Conservation (phyloP, 2,888 invertebrate species). For the Drosophila suboccidentalis region DNA sequence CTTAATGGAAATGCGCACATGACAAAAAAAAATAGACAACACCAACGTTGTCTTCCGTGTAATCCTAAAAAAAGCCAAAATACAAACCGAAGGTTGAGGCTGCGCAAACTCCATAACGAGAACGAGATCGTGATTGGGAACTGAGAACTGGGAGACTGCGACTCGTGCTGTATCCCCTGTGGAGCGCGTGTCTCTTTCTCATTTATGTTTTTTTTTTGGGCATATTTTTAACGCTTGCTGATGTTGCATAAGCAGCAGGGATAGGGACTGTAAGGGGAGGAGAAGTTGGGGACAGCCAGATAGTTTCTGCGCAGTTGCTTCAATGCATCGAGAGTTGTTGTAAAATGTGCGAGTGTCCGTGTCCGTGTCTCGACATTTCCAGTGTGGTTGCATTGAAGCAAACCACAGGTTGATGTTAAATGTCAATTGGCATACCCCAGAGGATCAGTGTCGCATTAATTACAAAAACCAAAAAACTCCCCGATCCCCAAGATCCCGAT, state of each 20-base stretch:
- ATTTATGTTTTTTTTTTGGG: slow-evolving; percentile 49
- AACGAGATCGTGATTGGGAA: background rate
- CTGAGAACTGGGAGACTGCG: slow-evolving; percentile 1
- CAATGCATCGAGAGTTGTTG: slow-evolving; percentile 31
- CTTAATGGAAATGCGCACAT: slow-evolving; percentile 80
- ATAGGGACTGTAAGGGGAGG: background rate
- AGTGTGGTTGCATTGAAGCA: slow-evolving; percentile 15
- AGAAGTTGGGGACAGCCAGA: background rate
- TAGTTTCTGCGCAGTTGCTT: slow-evolving; percentile 65
- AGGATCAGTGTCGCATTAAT: slow-evolving; percentile 75
- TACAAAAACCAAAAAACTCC: slow-evolving; percentile 39
- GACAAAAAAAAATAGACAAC: slow-evolving; percentile 67
- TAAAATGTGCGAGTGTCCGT: slow-evolving; percentile 10
- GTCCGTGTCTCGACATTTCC: slow-evolving; percentile 11
- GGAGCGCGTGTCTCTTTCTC: slow-evolving; percentile 68
- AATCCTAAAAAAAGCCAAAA: slow-evolving; percentile 50
- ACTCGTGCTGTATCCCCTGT: slow-evolving; percentile 47
- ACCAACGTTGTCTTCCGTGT: slow-evolving; percentile 67
- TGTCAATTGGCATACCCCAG: slow-evolving; percentile 80
- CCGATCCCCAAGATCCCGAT: slow-evolving; percentile 4
- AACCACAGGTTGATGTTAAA: slow-evolving; percentile 82
- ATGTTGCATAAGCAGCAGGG: slow-evolving; percentile 28
- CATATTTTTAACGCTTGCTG: slow-evolving; percentile 39
- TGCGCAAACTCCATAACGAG: slow-evolving; percentile 27
- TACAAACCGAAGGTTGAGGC: slow-evolving; percentile 26